Evolutionary conservation across 2,888 invertebrate genomes (phyloP), one percentile per base, ranked within the genome.

Genomic region (Autographa pulchrina): DNA sequence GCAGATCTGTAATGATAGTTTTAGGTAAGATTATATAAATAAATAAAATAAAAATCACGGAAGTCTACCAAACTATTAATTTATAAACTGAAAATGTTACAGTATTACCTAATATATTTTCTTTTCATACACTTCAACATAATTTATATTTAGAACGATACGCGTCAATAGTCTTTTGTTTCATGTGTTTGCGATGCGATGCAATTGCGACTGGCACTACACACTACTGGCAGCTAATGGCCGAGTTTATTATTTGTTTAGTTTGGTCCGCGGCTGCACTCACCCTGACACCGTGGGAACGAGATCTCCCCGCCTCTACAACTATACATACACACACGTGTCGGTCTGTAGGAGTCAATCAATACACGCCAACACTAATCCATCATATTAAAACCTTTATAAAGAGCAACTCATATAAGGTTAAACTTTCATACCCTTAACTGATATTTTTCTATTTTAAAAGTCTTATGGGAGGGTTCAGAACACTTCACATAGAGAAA

Each of bases 171-270:
- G n/a, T 48, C 48, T 48, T 43, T 48, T 48, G 48, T 48, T 48
- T n/a, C 48, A 48, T n/a, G n/a, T 48, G n/a, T 48, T 48, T 62
- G 78, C 74, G 65, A 62, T n/a, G 74, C 54, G 74, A 43, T 41
- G 41, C 32, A 48, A 62, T 54, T n/a, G 41, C 32, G 54, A 62
- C 58, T n/a, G 41, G 68, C 62, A 68, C 65, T 70, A 62, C 48
- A 62, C 48, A n/a, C n/a, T 14, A 14, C 43, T 43, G 43, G 16
- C 43, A 43, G 16, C 75, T 86, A 81, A 84, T 82, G 79, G 77
- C 20, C 41, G 62, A 80, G 76, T 85, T 80, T 82, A 84, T 81
- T 84, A 82, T 85, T 85, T 81, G 83, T 75, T 78, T 69, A 80
- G 72, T 72, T 68, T 68, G 66, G 78, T 82, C 80, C 61, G 81